Base-by-base conservation (phyloP, 2,888 invertebrate species). In the Diarsia brunnea region DNA sequence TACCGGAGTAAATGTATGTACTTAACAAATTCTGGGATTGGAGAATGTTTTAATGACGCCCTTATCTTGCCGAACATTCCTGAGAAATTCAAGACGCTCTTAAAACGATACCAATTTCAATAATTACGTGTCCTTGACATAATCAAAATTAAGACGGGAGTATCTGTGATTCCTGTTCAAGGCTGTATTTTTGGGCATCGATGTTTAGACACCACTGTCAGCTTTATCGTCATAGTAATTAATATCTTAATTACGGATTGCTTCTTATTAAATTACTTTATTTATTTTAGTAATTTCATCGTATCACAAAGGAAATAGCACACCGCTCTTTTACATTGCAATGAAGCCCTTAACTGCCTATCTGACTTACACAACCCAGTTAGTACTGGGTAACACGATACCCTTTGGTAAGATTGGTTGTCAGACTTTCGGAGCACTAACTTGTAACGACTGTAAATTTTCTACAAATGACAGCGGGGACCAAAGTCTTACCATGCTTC, bases 21-120 rank as follows among this genome's bases (percentile, higher is more conserved):
- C 81, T 87, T 85, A 73, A 79, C 79, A 78, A 85, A 84, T 85
- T 84, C 71, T 72, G 51, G 73, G 73, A 86, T 85, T 73, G 71
- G 80, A 84, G 80, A 84, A 87, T 86, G 84, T 88, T 88, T 88
- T 88, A 88, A 88, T 88, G 89, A 88, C 79, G 86, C 79, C 87
- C 87, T 88, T 88, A 85, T 87, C 85, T 82, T 74, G 64, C 55
- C 71, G 75, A 84, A 87, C 82, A 88, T 87, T 83, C 84, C 75
- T 75, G 65, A 72, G 69, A 74, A 81, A 85, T 82, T 85, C 78
- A 78, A 87, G 86, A 82, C 61, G 79, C 84, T 84, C 86, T 87
- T 82, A 85, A 88, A 88, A 85, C 85, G 87, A 84, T 88, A 87
- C 85, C 86, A 86, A 86, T 86, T 85, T 77, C 80, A 84, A 88